These are phyloP conservation scores for Brachionus sp. DNA, from an alignment of 1,140 invertebrate genomes.

Conservation along the genomic window DNA sequence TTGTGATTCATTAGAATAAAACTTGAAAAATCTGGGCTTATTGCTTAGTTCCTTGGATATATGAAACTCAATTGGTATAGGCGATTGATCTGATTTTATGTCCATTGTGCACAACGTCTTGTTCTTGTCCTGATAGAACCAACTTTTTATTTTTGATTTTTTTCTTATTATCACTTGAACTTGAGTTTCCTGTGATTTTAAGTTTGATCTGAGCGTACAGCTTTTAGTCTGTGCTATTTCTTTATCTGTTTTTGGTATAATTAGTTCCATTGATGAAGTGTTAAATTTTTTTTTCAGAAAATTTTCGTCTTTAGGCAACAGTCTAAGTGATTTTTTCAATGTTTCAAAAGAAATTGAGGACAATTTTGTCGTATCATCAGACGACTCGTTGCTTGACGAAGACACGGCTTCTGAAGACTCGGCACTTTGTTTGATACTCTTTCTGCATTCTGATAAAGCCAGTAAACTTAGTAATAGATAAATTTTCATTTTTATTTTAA, in stretches of 20 bases:
- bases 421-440: neutral
- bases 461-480: neutral
- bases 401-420: neutral
- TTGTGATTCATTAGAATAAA: neutral
- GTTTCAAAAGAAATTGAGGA: neutral
- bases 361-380: neutral
- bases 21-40: neutral
- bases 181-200: neutral
- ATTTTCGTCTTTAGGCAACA: neutral
- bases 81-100: neutral
- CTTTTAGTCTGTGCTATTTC: neutral
- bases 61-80: neutral
- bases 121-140: neutral
- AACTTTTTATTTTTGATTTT: neutral
- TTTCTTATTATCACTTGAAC: neutral
- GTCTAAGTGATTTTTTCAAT: neutral
- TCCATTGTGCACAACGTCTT: neutral
- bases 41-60: neutral
- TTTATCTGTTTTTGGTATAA: neutral
- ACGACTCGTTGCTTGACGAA: neutral
- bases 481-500: neutral
- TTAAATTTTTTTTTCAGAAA: conserved; percentile 4
- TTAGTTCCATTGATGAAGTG: neutral
- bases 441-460: neutral
- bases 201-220: neutral